Conservation (phyloP, 2,888 invertebrate species). For the Sesia apiformis region DNA sequence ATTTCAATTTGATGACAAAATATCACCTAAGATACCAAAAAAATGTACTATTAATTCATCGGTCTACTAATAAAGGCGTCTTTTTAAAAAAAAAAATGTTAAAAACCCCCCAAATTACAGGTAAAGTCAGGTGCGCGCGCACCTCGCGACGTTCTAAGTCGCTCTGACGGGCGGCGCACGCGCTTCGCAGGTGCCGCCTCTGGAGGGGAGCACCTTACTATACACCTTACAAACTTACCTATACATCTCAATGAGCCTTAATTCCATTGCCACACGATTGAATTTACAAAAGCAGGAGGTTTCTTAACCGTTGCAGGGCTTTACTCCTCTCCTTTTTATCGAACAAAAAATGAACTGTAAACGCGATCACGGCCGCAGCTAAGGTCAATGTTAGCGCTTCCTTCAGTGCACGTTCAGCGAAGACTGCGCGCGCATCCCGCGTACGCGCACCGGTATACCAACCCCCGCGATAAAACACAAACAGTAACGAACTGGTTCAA, state of each 20-base stretch:
- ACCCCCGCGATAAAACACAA: constrained; percentile 15
- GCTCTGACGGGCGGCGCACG: constrained; percentile 65
- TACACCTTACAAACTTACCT: constrained; percentile 55
- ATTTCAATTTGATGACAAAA: too few species aligned
- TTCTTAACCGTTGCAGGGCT: constrained; percentile 49
- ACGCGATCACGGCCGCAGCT: constrained; percentile 74
- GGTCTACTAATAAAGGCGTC: not conserved
- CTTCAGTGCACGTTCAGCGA: constrained; percentile 72
- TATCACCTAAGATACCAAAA: too few species aligned
- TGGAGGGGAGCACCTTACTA: constrained; percentile 71
- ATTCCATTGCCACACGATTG: constrained; percentile 7
- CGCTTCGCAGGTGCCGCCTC: constrained; percentile 66
- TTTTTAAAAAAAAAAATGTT: not conserved
- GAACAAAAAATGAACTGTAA: constrained; percentile 76
- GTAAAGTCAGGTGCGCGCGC: constrained; percentile 56
- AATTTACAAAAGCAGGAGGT: constrained; percentile 4
- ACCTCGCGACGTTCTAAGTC: constrained; percentile 42
- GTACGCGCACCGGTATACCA: constrained; percentile 34
- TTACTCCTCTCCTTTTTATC: constrained; percentile 75
- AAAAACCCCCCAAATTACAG: constrained; percentile 19
- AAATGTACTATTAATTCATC: too few species aligned
- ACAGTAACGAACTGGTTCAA: constrained; percentile 36
- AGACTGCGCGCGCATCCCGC: constrained; percentile 68
- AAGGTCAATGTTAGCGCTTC: constrained; percentile 76
- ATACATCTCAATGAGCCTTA: constrained; percentile 17